Evolutionary conservation across 2,797 vertebrate genomes (phyloP).

Genomic region (Malacoraja senta): DNA sequence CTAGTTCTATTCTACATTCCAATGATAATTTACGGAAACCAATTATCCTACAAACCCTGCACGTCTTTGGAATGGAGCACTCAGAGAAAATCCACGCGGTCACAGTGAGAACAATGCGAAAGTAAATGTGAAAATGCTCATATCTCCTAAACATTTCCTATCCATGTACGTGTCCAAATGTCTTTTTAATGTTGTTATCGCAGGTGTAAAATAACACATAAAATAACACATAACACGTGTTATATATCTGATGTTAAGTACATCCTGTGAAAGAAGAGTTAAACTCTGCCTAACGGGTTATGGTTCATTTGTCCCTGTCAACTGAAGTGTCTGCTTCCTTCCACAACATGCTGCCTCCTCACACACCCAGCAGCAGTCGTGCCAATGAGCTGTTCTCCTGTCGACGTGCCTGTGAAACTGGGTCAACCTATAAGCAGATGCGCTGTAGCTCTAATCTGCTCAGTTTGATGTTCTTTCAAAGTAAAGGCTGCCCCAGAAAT

Average conservation of each 20-base stretch:
- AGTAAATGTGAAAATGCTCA: not conserved
- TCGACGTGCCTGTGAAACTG: not conserved
- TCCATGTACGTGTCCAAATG: not conserved
- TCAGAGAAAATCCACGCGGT: too few species aligned
- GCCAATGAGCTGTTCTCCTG: not conserved
- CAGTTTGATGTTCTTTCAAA: not conserved
- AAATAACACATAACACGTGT: not conserved
- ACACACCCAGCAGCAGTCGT: not conserved
- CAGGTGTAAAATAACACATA: not conserved
- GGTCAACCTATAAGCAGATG: slow-evolving; percentile 21
- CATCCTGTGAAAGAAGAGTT: not conserved
- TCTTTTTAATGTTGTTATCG: too few species aligned
- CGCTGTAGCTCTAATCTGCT: slow-evolving; percentile 22
- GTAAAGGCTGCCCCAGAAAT: not conserved
- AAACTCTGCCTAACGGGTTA: not conserved
- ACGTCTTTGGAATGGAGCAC: too few species aligned
- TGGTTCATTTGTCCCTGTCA: not conserved
- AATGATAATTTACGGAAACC: too few species aligned
- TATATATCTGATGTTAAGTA: not conserved
- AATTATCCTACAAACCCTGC: too few species aligned
- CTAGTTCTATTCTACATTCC: too few species aligned
- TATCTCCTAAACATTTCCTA: not conserved
- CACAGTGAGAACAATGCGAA: too few species aligned
- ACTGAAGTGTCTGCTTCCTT: not conserved
- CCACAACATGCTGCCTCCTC: not conserved